Evolutionary conservation across 2,113 vertebrate genomes (phyloP).

Genomic region (Plecotus auritus): DNA sequence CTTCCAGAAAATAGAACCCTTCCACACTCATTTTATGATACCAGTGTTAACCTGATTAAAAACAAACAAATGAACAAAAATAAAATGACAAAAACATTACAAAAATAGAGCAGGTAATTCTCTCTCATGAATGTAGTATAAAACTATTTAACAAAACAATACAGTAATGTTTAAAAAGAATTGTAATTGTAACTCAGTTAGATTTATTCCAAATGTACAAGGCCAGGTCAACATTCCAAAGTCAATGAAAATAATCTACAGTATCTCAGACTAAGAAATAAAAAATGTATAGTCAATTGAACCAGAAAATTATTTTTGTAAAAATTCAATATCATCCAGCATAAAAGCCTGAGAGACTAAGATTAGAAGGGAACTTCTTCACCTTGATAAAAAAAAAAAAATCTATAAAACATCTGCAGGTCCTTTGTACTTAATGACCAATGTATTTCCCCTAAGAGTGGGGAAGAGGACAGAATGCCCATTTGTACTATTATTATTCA

Average conservation of each 20-base stretch:
- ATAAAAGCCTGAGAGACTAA: neutral
- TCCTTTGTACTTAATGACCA: too few relatives aligned
- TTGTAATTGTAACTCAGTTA: neutral
- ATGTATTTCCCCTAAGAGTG: neutral
- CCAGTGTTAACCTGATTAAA: neutral
- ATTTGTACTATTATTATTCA: neutral
- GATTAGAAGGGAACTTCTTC: neutral
- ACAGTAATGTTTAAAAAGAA: neutral
- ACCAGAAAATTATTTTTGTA: neutral
- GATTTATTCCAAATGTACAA: neutral
- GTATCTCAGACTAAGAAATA: neutral
- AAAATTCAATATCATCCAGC: neutral
- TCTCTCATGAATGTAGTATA: neutral
- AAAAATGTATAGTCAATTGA: neutral
- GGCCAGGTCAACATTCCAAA: neutral
- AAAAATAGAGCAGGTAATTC: neutral
- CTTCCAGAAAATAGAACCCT: neutral
- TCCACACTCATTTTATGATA: neutral
- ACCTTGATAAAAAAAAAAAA: neutral
- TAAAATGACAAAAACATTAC: neutral
- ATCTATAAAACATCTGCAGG: neutral
- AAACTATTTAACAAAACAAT: neutral
- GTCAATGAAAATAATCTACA: neutral
- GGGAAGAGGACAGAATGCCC: neutral
- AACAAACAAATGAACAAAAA: neutral